Conservation (phyloP, 2,113 vertebrate species). For the Mungos mungo region DNA sequence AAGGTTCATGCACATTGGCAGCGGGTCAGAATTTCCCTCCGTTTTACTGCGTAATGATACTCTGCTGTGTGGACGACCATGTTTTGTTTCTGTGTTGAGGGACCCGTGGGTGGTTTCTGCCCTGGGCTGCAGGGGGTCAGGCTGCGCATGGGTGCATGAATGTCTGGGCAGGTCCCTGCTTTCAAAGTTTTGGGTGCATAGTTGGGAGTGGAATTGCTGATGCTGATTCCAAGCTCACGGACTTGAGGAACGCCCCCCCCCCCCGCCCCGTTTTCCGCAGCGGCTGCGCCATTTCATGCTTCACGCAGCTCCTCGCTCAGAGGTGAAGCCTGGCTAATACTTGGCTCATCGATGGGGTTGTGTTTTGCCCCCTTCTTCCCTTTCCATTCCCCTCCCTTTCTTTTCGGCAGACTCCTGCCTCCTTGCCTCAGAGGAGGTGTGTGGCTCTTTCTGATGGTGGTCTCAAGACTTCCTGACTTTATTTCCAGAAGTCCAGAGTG, state of each 20-base stretch:
- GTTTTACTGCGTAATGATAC: not conserved
- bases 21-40: not conserved
- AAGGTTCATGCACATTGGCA: fast-evolving
- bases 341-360: too few relatives aligned
- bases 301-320: fast-evolving
- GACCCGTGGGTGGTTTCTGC: fast-evolving
- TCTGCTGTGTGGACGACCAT: fast-evolving
- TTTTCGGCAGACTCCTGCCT: not conserved
- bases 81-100: not conserved
- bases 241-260: fast-evolving
- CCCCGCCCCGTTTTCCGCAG: too few relatives aligned
- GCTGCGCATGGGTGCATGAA: too few relatives aligned
- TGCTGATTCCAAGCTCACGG: fast-evolving
- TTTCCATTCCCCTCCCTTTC: not conserved
- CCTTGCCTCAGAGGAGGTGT: too few relatives aligned
- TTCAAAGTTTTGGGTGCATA: not conserved
- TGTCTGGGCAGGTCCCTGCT: not conserved
- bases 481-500: not conserved
- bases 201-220: not conserved
- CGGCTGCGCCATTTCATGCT: fast-evolving
- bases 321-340: fast-evolving
- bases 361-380: not conserved
- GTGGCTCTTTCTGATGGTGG: not conserved
- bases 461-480: not conserved
- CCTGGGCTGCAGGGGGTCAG: not conserved